Evolutionary conservation across 2,113 vertebrate species (phyloP).

Genomic region (Cavia porcellus): DNA sequence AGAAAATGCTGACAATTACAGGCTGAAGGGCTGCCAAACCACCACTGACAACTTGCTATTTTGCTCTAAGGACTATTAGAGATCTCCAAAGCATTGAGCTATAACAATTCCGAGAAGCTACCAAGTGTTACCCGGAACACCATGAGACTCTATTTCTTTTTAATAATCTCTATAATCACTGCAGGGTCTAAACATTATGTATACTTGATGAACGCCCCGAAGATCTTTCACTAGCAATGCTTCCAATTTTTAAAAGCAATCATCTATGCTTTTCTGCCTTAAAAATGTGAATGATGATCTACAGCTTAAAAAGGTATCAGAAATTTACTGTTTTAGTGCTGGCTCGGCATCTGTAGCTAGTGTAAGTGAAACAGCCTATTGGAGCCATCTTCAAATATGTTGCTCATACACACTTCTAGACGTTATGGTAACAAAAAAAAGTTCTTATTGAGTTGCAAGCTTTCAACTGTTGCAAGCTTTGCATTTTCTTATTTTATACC

Average conservation of each 20-base stretch:
- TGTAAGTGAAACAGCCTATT: neutral
- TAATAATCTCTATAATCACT: neutral
- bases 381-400: neutral
- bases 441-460: neutral
- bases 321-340: neutral
- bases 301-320: slow-evolving; percentile 16
- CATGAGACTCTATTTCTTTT: neutral
- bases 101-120: neutral
- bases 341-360: neutral
- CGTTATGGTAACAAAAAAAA: neutral
- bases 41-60: slow-evolving; percentile 46
- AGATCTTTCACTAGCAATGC: neutral
- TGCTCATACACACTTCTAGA: neutral
- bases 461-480: neutral
- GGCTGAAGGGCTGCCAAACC: neutral
- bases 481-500: neutral
- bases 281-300: neutral
- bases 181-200: neutral
- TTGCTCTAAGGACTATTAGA: neutral
- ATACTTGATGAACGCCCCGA: neutral
- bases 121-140: neutral
- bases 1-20: slow-evolving; percentile 55
- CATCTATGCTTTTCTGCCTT: neutral
- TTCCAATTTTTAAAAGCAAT: slow-evolving; percentile 3
- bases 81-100: neutral